phyloP scores from a whole-genome alignment of 2,113 vertebrate species.

The Emydura subglobosa region DNA sequence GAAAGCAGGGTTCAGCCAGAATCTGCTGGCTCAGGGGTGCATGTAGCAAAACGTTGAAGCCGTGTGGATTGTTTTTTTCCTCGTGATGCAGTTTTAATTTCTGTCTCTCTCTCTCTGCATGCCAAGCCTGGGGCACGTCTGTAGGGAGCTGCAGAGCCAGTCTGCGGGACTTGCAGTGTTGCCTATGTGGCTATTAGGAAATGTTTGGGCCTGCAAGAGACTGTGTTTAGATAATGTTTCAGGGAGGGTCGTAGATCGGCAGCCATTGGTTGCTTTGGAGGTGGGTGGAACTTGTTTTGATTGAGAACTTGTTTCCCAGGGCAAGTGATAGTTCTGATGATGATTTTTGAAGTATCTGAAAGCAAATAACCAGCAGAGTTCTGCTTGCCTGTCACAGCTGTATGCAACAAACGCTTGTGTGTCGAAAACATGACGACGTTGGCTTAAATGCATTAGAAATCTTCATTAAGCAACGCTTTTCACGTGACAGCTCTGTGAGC shows the following conservation, averaged over 20 bases:
- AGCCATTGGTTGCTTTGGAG: slow-evolving; percentile 85
- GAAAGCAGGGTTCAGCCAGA: slow-evolving; percentile 33
- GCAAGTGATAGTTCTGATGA: slow-evolving; percentile 24
- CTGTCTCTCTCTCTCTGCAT: neutral
- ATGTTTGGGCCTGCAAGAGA: slow-evolving; percentile 62
- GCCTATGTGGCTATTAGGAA: neutral
- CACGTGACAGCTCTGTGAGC: neutral
- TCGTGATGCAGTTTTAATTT: neutral
- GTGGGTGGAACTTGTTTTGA: slow-evolving; percentile 83
- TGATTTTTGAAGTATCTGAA: neutral
- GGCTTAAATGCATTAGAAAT: neutral
- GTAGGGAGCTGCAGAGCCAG: slow-evolving; percentile 28
- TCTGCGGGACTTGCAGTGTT: neutral
- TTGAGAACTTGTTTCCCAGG: slow-evolving; percentile 73
- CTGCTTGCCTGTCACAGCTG: neutral
- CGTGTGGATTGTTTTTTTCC: neutral
- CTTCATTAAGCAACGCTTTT: neutral
- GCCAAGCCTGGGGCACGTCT: neutral
- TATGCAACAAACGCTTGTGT: fast-evolving
- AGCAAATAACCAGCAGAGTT: neutral
- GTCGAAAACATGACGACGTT: fast-evolving
- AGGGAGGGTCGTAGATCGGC: slow-evolving; percentile 79
- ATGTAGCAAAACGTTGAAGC: neutral
- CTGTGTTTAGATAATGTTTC: slow-evolving; percentile 77
- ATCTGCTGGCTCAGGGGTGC: slow-evolving; percentile 27